Evolutionary conservation across 2,888 invertebrate genomes (phyloP), one percentile per base, ranked within the genome.

Genomic region (Pristionchus maxplancki): DNA sequence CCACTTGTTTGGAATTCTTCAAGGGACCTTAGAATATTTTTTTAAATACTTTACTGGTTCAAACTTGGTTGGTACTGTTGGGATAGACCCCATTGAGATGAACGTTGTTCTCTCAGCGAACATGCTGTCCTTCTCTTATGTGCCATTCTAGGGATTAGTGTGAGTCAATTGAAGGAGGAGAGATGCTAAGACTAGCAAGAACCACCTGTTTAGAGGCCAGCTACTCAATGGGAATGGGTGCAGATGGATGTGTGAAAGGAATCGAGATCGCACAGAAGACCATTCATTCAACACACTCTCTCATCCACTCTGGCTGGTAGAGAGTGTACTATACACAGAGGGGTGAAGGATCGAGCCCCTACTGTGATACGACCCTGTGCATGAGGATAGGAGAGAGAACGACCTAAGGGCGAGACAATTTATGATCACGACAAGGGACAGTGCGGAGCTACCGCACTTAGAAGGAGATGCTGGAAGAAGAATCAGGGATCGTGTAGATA

Each of bases 161-260:
- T 20, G 17, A 40, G 74, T 74, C 74, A 74, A 74, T 74, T 74
- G 74, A 74, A n/a, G n/a, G 20, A 8, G 20, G 37, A 24, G 20
- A 11, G 20, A 5, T 34, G 11, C 17, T 6, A 34, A 31, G 15
- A 34, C 34, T 15, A 17, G 20, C 34, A 74, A 40, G 24, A 37
- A 40, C 74, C 74, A 74, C 74, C 74, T 74, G 74, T 74, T 74
- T 74, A 1, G 74, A 74, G 74, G 74, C 24, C 74, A 24, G 40
- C 67, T 74, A 20, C 40, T 37, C 74, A 37, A 67, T 67, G 67
- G 17, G 74, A 74, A 67, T 67, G 67, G 34, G 40, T 40, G 74
- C 74, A 74, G 74, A 74, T 74, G 74, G 74, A 74, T 67, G 67
- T 67, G 67, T 67, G 67, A 67, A 67, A 34, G 31, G 67, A 67